A percentile compares a stretch with the other conserved stretches of the same genome.
These are phyloP conservation scores for Chrysodeixis includens DNA, from an alignment of 2,888 invertebrate genomes.

Conservation along the genomic window DNA sequence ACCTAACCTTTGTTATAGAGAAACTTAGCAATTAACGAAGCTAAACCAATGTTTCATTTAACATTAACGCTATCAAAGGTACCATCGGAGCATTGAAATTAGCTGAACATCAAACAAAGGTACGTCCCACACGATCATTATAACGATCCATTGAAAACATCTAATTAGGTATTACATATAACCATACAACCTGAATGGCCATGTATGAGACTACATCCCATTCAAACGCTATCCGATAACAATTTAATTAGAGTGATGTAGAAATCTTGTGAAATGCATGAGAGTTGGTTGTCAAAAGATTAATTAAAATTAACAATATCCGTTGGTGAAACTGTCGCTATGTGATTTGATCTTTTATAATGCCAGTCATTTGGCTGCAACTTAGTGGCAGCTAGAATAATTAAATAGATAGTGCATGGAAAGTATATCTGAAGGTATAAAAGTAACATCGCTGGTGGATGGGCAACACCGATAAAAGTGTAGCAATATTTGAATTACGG, in stretches of 20 bases:
- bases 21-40: slow-evolving; percentile 23
- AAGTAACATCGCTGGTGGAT: background rate
- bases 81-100: slow-evolving; percentile 50
- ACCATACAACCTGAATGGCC: slow-evolving; percentile 71
- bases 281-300: slow-evolving; percentile 64
- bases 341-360: slow-evolving; percentile 31
- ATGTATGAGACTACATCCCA: slow-evolving; percentile 76
- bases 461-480: too few relatives aligned
- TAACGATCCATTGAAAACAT: slow-evolving; percentile 81
- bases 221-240: slow-evolving; percentile 81
- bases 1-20: slow-evolving; percentile 25
- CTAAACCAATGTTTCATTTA: slow-evolving; percentile 15
- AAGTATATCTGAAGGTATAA: background rate
- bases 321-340: slow-evolving; percentile 33
- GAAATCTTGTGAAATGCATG: slow-evolving; percentile 61
- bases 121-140: slow-evolving; percentile 71
- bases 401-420: background rate
- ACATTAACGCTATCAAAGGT: slow-evolving; percentile 29
- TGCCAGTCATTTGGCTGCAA: background rate
- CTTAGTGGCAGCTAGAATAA: background rate
- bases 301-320: slow-evolving; percentile 60
- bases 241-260: slow-evolving; percentile 74
- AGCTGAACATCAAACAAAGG: slow-evolving; percentile 57
- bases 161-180: slow-evolving; percentile 80
- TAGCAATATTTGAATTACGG: too few relatives aligned